These are phyloP conservation scores for Hemiprocne comata DNA, from an alignment of 2,113 vertebrate genomes.

Conservation along the genomic window DNA sequence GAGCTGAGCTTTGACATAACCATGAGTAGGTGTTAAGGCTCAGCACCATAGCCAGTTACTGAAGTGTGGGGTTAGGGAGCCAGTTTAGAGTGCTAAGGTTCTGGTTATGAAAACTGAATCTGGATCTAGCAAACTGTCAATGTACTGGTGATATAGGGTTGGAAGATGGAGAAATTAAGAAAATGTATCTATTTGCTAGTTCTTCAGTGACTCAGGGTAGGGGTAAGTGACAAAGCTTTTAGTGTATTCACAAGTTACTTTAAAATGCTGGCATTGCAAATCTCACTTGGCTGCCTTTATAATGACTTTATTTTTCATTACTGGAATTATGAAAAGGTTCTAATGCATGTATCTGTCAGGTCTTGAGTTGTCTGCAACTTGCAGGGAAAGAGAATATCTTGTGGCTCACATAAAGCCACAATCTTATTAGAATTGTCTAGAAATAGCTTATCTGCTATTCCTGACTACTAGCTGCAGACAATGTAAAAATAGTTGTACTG, in stretches of 20 bases:
- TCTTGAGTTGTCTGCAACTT: neutral
- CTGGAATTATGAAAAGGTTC: slow-evolving; percentile 12
- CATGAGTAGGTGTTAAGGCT: neutral
- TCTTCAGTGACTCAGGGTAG: neutral
- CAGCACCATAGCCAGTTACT: neutral
- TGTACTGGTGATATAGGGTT: neutral
- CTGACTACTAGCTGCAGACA: neutral
- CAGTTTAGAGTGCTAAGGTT: neutral
- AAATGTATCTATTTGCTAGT: neutral
- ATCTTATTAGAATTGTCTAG: neutral
- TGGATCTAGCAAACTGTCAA: neutral
- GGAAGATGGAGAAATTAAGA: neutral
- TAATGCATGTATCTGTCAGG: neutral
- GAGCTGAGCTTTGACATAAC: neutral
- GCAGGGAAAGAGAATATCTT: neutral
- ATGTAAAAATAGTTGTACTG: neutral
- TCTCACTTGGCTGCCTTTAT: slow-evolving; percentile 17
- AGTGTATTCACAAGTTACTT: neutral
- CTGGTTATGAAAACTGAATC: neutral
- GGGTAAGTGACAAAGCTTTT: neutral
- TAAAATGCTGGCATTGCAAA: slow-evolving; percentile 2
- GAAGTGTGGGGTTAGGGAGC: neutral
- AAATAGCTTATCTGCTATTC: slow-evolving; percentile 28
- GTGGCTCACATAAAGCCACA: neutral
- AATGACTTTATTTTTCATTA: slow-evolving; percentile 36